These are phyloP conservation scores for Agapornis roseicollis DNA, from an alignment of 2,113 vertebrate species.

Conservation along the genomic window DNA sequence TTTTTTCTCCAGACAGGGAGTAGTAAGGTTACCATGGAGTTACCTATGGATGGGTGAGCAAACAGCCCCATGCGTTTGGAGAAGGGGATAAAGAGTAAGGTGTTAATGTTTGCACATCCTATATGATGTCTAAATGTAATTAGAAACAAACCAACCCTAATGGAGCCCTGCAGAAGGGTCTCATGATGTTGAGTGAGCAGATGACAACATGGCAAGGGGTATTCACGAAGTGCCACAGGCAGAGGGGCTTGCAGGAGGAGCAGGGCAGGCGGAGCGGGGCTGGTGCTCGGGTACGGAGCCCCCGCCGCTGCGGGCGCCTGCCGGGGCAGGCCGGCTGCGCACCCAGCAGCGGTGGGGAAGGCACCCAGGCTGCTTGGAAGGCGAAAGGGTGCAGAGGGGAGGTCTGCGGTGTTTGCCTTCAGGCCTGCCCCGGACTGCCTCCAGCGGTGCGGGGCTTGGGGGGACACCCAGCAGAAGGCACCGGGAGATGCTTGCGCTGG, in stretches of 20 bases:
- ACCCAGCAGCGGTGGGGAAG: background rate
- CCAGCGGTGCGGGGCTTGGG: background rate
- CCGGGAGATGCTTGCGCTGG: background rate
- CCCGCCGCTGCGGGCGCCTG: background rate
- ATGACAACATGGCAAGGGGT: background rate
- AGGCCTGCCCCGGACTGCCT: background rate
- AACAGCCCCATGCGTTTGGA: background rate
- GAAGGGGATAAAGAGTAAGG: background rate
- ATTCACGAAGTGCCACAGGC: background rate
- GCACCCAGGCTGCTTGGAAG: background rate
- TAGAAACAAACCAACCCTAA: background rate
- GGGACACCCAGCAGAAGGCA: background rate
- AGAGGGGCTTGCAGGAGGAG: background rate
- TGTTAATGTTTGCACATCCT: background rate
- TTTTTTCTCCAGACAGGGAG: background rate
- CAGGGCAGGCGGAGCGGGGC: background rate
- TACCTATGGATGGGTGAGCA: background rate
- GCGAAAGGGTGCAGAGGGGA: background rate
- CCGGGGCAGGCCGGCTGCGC: background rate
- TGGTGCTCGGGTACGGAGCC: background rate
- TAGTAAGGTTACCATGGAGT: constrained; percentile 56
- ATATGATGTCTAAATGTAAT: background rate
- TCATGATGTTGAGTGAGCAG: background rate
- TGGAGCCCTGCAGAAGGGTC: background rate
- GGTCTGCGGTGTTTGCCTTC: background rate